Percentiles rank a stretch among this genome's conserved stretches.
These are phyloP conservation scores for Delphinus delphis DNA, from an alignment of 2,113 vertebrate species.

Conservation along the genomic window DNA sequence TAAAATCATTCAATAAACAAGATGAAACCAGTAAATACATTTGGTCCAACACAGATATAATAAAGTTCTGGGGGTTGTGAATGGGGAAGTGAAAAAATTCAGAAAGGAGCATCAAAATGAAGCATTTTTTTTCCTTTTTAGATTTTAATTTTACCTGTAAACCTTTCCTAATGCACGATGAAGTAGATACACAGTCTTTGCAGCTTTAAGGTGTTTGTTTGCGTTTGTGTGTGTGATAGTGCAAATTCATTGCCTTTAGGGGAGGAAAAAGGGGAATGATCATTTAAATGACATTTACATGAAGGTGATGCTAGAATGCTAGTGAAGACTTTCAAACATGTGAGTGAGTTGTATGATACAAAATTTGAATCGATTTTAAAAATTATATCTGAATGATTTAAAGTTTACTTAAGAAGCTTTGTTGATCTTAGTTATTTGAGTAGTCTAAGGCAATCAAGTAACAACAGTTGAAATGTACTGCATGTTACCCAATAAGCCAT, in stretches of 20 bases:
- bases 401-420: slow-evolving; percentile 72
- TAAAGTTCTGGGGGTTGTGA: slow-evolving; percentile 38
- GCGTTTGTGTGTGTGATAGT: slow-evolving; percentile 78
- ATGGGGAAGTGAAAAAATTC: slow-evolving; percentile 23
- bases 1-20: slow-evolving; percentile 72
- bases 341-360: slow-evolving; percentile 52
- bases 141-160: slow-evolving; percentile 81
- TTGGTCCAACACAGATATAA: slow-evolving; percentile 69
- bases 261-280: slow-evolving; percentile 61
- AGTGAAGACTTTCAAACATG: slow-evolving; percentile 69
- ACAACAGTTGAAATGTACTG: slow-evolving; percentile 57
- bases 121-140: slow-evolving; percentile 60
- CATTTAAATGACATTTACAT: slow-evolving; percentile 68
- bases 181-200: slow-evolving; percentile 81
- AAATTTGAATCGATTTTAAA: slow-evolving; percentile 63
- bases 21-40: slow-evolving; percentile 72
- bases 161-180: slow-evolving; percentile 82
- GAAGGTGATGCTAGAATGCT: slow-evolving; percentile 68
- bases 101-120: slow-evolving; percentile 65
- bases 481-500: slow-evolving; percentile 75
- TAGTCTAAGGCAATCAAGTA: slow-evolving; percentile 75
- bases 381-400: slow-evolving; percentile 63
- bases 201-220: slow-evolving; percentile 68
- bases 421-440: slow-evolving; percentile 73
- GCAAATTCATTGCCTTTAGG: slow-evolving; percentile 77